Evolutionary conservation across 1,140 invertebrate species (phyloP).

Genomic region (Colletes latitarsis): DNA sequence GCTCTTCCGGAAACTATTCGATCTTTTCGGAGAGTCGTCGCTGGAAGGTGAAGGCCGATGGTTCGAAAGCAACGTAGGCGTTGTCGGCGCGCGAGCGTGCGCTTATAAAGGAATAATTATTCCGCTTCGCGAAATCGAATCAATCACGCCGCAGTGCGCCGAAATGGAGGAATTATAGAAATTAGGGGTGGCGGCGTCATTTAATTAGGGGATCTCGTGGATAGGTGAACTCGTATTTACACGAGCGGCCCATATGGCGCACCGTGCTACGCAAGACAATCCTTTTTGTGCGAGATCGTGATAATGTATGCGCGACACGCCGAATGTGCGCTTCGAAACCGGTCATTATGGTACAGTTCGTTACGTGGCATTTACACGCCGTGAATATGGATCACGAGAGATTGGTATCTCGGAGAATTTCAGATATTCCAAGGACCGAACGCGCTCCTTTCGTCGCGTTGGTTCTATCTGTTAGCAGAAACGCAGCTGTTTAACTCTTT

Average conservation of each 20-base stretch:
- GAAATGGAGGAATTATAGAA: slow-evolving; percentile 70
- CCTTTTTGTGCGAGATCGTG: background rate
- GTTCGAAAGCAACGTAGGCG: slow-evolving; percentile 8
- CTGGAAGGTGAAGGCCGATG: background rate
- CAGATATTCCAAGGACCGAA: background rate
- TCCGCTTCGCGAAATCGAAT: slow-evolving; percentile 66
- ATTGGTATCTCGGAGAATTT: background rate
- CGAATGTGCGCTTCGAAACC: background rate
- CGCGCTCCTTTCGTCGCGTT: background rate
- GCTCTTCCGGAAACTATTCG: background rate
- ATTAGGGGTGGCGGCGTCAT: slow-evolving; percentile 74
- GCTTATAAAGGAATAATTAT: slow-evolving; percentile 40
- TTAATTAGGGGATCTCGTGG: slow-evolving; percentile 68
- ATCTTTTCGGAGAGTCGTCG: background rate
- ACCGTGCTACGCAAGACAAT: background rate
- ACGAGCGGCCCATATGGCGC: slow-evolving; percentile 21
- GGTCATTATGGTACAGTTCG: background rate
- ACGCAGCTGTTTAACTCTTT: background rate
- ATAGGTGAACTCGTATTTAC: slow-evolving; percentile 2
- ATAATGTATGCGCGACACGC: too few relatives aligned
- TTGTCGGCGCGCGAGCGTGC: slow-evolving; percentile 1
- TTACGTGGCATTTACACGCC: background rate
- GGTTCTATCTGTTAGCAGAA: background rate
- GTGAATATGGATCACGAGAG: background rate
- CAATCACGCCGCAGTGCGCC: slow-evolving; percentile 63